Evolutionary conservation across 2,888 invertebrate genomes (phyloP).

Genomic region (Merodon equestris): DNA sequence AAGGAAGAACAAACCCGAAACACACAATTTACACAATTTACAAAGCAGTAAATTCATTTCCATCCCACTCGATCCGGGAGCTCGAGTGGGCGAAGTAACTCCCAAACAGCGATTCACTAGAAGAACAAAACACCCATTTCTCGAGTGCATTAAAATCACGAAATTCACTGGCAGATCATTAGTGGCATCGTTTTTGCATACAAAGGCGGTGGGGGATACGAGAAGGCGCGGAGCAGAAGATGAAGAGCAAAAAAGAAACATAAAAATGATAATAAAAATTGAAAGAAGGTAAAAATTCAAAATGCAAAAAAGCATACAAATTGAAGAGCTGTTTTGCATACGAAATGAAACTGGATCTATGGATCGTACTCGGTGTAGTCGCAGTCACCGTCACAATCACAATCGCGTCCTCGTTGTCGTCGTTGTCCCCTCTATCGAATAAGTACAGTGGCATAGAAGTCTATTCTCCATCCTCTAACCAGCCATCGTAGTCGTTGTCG

Average conservation of each 20-base stretch:
- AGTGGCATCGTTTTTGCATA: conserved; percentile 52
- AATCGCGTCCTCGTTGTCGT: conserved; percentile 14
- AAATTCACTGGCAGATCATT: conserved; percentile 63
- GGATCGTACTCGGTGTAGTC: too few relatives aligned
- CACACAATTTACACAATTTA: background rate
- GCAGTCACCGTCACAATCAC: conserved; percentile 11
- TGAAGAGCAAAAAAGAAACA: conserved; percentile 33
- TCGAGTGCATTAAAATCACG: conserved; percentile 55
- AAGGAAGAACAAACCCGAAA: too few relatives aligned
- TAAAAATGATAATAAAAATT: conserved; percentile 65
- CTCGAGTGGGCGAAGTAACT: background rate
- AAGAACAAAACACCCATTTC: conserved; percentile 6
- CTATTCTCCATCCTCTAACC: background rate
- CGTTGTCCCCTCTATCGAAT: background rate
- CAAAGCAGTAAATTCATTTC: too few relatives aligned
- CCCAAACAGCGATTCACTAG: conserved; percentile 13
- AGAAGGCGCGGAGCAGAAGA: background rate
- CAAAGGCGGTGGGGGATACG: conserved; percentile 3
- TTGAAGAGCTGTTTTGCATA: conserved; percentile 66
- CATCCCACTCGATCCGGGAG: too few relatives aligned
- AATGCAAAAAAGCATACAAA: conserved; percentile 67
- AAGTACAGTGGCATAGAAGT: background rate
- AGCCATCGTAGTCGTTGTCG: background rate
- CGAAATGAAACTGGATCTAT: conserved; percentile 46
- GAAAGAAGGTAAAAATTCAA: conserved; percentile 59